These are phyloP conservation scores for Drosophila azteca DNA, from an alignment of 1,140 invertebrate genomes.

Conservation along the genomic window DNA sequence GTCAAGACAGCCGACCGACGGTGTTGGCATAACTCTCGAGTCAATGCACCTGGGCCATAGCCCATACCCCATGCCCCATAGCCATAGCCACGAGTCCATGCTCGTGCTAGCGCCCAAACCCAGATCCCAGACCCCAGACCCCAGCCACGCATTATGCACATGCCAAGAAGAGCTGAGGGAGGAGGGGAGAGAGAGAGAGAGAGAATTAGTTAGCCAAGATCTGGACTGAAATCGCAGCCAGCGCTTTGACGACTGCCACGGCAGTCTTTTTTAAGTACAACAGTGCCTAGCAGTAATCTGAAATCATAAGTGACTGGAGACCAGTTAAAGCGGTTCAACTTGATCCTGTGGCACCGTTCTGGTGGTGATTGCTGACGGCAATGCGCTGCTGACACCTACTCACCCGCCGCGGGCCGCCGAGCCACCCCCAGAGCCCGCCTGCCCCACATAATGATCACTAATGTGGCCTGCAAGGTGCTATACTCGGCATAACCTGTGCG, in stretches of 20 bases:
- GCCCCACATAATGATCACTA: conserved; percentile 36
- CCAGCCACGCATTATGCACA: conserved; percentile 30
- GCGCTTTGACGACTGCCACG: no score
- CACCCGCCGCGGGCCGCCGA: no score
- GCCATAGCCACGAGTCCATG: no score
- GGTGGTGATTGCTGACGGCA: no score
- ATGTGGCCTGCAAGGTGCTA: conserved; percentile 12
- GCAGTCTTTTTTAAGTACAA: conserved; percentile 2
- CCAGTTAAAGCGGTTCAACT: background rate
- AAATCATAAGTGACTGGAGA: background rate
- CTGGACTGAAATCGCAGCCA: no score
- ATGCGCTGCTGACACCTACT: no score
- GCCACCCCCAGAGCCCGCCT: background rate
- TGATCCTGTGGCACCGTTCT: conserved; percentile 27
- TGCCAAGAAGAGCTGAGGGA: background rate
- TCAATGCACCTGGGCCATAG: conserved; percentile 22
- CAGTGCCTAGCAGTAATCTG: conserved; percentile 27
- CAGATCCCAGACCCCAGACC: background rate
- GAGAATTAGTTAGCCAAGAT: background rate
- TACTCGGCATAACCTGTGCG: conserved; percentile 13
- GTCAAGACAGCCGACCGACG: conserved; percentile 1
- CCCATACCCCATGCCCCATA: background rate
- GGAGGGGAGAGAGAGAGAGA: background rate
- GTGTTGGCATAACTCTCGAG: conserved; percentile 25
- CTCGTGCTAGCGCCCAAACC: no score